Conservation (phyloP, 2,797 vertebrate species). For the Apogon talboti region DNA sequence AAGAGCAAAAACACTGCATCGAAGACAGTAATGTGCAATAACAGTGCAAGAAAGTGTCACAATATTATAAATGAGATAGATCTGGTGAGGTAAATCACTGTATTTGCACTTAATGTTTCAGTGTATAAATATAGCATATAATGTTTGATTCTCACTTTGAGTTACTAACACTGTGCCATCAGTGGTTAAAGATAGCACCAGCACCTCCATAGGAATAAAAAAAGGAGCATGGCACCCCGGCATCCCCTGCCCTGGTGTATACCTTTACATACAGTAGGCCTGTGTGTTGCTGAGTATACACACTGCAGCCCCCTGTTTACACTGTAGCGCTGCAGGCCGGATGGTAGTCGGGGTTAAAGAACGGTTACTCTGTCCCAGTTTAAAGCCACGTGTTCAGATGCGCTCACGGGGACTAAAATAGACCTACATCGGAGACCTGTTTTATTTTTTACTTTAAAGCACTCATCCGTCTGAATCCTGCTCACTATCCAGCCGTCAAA, state of each 20-base stretch:
- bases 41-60: background rate
- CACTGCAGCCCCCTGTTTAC: slow-evolving; percentile 14
- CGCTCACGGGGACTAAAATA: slow-evolving; percentile 64
- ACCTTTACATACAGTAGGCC: background rate
- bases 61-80: background rate
- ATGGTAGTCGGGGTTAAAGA: slow-evolving; percentile 66
- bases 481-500: slow-evolving; percentile 25
- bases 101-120: background rate
- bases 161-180: background rate
- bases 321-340: slow-evolving; percentile 57
- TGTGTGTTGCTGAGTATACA: slow-evolving; percentile 7
- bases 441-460: slow-evolving; percentile 44
- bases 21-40: background rate
- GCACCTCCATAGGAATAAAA: background rate
- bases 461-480: slow-evolving; percentile 40
- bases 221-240: background rate
- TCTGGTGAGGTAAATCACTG: background rate
- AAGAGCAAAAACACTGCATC: background rate
- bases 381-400: slow-evolving; percentile 67
- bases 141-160: background rate
- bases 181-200: slow-evolving; percentile 21
- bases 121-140: background rate
- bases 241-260: background rate
- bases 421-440: slow-evolving; percentile 46
- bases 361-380: slow-evolving; percentile 70